phyloP scores from a whole-genome alignment of 2,888 invertebrate species.

The Eupithecia exiguata region DNA sequence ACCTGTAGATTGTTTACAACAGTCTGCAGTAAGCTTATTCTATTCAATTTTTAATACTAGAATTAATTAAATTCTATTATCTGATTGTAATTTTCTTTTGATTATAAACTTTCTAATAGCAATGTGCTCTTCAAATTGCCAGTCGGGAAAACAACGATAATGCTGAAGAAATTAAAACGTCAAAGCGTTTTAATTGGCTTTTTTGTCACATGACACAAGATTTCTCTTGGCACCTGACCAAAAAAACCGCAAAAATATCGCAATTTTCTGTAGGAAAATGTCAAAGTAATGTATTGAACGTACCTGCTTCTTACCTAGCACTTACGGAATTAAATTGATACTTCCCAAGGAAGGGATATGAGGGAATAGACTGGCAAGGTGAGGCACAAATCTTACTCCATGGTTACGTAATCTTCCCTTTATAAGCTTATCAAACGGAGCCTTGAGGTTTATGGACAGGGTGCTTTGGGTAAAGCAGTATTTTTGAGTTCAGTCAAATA shows the following conservation, averaged over 20 bases:
- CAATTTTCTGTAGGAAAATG: neutral
- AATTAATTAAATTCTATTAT: too few relatives aligned
- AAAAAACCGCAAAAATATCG: neutral
- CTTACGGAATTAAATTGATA: constrained; percentile 57
- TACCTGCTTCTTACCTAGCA: constrained; percentile 22
- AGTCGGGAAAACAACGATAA: neutral
- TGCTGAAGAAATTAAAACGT: neutral
- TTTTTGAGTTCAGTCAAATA: neutral
- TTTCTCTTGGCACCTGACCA: neutral
- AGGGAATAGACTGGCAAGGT: constrained; percentile 42
- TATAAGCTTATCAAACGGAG: constrained; percentile 29
- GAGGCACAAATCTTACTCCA: constrained; percentile 33
- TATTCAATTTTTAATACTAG: too few relatives aligned
- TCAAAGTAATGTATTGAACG: constrained; percentile 6
- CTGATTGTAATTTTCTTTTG: too few relatives aligned
- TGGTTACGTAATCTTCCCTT: constrained; percentile 34
- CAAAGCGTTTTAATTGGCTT: too few relatives aligned
- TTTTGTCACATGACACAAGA: neutral
- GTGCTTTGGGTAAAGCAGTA: neutral
- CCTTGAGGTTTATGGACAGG: constrained; percentile 17
- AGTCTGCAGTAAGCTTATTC: too few relatives aligned
- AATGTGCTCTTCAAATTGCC: neutral
- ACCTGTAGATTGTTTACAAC: too few relatives aligned
- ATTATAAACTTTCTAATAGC: too few relatives aligned
- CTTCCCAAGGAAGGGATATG: constrained; percentile 52